Base-by-base conservation (phyloP, 2,888 invertebrate species). In the Nowickia ferox region DNA sequence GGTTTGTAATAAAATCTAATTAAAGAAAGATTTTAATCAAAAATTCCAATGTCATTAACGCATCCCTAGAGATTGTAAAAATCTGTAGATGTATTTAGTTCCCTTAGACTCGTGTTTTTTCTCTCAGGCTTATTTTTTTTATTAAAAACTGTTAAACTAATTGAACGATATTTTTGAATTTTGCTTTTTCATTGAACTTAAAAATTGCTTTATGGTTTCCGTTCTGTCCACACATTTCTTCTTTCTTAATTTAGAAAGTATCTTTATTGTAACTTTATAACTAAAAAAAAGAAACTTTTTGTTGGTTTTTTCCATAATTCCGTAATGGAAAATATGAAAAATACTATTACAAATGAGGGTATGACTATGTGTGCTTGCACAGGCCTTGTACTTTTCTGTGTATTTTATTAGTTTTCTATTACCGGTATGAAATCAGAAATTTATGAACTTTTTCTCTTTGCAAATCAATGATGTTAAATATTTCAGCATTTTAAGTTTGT, bases 41-140 rank as follows among this genome's bases (percentile, higher is more conserved):
- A 57, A 79, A 66, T 66, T 63, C 68, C 78, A 85, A 85, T 69
- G 75, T 71, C 85, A 85, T 82, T 82, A 85, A 63, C 63, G 48
- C 51, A 65, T 66, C 75, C 61, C 83, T 2, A 42, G 76, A 65
- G 82, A 38, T 44, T 46, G 38, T 55, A 6, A 15, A 19, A 38
- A 68, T 17, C 44, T 40, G 42, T 38, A 30, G 22, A n/a, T 30
- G 22, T 51, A 48, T 15, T 57, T 48, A 19, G 22, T 15, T 40
- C 2, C 9, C 9, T 30, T 30, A 69, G 44, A 5, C 30, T 53
- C 71, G 30, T 46, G 4, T 46, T 30, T 63, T 53, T 53, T 19
- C 22, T 46, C 19, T 19, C 1, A 9, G 10, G n/a, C 42, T 22
- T 48, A 2, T 55, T 40, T 46, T 59, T 17, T 63, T 63, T 9